Evolutionary conservation across 2,113 vertebrate genomes (phyloP), one percentile per base, ranked within the genome.

Genomic region (Atlantisia rogersi): DNA sequence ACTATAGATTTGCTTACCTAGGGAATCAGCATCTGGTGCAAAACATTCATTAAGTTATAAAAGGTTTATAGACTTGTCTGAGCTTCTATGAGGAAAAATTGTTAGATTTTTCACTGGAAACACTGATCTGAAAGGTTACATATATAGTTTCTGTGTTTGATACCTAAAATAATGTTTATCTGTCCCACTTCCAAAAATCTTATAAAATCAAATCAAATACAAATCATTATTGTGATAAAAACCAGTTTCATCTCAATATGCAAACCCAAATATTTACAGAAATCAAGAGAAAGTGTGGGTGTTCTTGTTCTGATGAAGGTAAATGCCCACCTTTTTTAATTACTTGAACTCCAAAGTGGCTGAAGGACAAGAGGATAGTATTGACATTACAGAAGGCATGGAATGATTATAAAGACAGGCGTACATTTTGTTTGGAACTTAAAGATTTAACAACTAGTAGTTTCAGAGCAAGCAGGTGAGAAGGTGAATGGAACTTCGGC

Each of bases 41-140:
- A 97, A 97, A 92, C 84, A 40, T 97, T 98, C 97, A 97, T 97
- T 97, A 97, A 97, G 96, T 98, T 98, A 91, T 74, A 97, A 96
- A 97, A 91, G 64, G 90, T 96, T 97, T 97, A 89, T 82, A 59
- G 95, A 88, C 82, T 73, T 70, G 89, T 95, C 77, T 68, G 84
- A 71, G 69, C 63, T 88, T 86, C 86, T 91, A 44, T 48, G 46
- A 74, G 42, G 25, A 40, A 37, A 56, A 91, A 82, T 4, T 15
- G 32, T 46, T 63, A 20, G 25, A 44, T 63, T 88, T 92, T 77
- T 80, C 56, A 53, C 65, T 59, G 77, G 55, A 90, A 94, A 32
- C 32, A 5, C 13, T 32, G 50, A 86, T 68, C 46, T 67, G 63
- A 71, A 89, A 77, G 29, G 75, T 86, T 74, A 68, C 37, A 46